These are phyloP conservation scores for Sparus aurata DNA, from an alignment of 2,797 vertebrate species.

Conservation along the genomic window DNA sequence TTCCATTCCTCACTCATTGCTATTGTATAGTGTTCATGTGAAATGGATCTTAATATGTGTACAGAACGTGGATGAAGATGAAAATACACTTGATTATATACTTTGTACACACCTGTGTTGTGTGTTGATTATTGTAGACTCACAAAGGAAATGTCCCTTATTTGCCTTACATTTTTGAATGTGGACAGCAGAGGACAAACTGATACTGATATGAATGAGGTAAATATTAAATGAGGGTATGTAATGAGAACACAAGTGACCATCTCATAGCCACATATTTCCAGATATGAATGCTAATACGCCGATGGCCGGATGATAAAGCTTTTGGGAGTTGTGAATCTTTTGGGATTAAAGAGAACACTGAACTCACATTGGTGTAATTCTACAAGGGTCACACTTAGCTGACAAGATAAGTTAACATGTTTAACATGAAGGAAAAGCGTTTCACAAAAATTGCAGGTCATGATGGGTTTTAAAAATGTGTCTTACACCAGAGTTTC, in stretches of 20 bases:
- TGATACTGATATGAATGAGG: background rate
- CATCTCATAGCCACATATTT: background rate
- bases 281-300: slow-evolving; percentile 4
- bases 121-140: slow-evolving; percentile 76
- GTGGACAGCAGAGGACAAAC: background rate
- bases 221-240: slow-evolving; percentile 3
- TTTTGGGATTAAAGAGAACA: slow-evolving; percentile 29
- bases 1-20: slow-evolving; percentile 89
- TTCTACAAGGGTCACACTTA: slow-evolving; percentile 51
- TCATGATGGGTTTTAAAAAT: slow-evolving; percentile 60
- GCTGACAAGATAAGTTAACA: slow-evolving; percentile 55
- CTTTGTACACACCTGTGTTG: slow-evolving; percentile 87
- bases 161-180: background rate
- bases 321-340: slow-evolving; percentile 11
- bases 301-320: background rate
- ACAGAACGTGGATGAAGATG: slow-evolving; percentile 90
- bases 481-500: slow-evolving; percentile 82
- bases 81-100: slow-evolving; percentile 93
- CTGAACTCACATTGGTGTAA: slow-evolving; percentile 29
- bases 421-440: slow-evolving; percentile 57
- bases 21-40: slow-evolving; percentile 92
- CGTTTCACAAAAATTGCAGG: slow-evolving; percentile 67
- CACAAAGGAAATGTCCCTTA: slow-evolving; percentile 20
- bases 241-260: background rate
- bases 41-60: slow-evolving; percentile 90